Base-by-base conservation (phyloP, 1,140 invertebrate genomes). In the Campoletis sonorensis region DNA sequence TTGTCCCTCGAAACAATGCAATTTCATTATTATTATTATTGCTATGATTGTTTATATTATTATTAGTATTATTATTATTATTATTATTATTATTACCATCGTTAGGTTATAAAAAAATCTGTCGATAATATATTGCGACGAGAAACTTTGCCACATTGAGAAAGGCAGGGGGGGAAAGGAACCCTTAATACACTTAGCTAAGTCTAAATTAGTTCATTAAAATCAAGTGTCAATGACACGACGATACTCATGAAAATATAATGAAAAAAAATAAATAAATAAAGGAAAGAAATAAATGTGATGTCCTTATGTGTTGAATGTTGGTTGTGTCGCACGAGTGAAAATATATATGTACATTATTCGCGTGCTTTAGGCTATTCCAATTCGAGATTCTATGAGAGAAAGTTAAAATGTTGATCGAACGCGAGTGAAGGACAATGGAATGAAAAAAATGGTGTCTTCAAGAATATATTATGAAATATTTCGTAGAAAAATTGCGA, bases 291-390 rank as follows among this genome's bases (percentile, higher is more conserved):
- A 87, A 82, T 88, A 45, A 85, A 88, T 87, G 87, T 88, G 85
- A 88, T 86, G 87, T 89, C 76, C 79, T 82, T 87, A 82, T 80
- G 75, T 89, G 84, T 89, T 87, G 86, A 84, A 81, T 89, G 86
- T 88, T 88, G 84, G 85, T 84, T 80, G 54, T 58, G 82, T 84
- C 83, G 79, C 82, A 82, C 82, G 79, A 72, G 79, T 82, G 70
- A 51, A 73, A 45, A 3, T 11, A 10, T 45, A 45, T 45, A 45
- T 45, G 13, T 45, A 40, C 58, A 71, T 82, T 82, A 81, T 51
- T 78, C 58, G 84, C 49, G 84, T 80, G 33, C 79, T 70, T 79
- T 79, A 81, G 79, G 76, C 18, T 67, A 76, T 80, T 85, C 81
- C 76, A 64, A 49, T 11, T 82, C 76, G 81, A 77, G 26, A 16